A percentile compares a stretch with the other conserved stretches of the same genome.
Conservation (phyloP, 2,113 vertebrate species). For the Peromyscus maniculatus region DNA sequence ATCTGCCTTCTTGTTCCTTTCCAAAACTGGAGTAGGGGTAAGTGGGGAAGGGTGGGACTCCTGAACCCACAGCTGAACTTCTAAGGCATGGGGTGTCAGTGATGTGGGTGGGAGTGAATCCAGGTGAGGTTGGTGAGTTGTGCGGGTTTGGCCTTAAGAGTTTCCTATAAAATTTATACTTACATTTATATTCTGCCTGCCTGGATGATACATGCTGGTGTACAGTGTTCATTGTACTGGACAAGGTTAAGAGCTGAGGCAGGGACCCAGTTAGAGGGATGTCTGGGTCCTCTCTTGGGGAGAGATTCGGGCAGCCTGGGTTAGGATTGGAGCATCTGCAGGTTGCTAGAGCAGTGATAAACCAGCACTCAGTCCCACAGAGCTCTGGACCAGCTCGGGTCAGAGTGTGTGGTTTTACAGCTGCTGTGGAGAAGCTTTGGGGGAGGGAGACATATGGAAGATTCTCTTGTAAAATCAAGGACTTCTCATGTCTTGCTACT, state of each 20-base stretch:
- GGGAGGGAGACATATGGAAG: background rate
- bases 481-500: background rate
- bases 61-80: background rate
- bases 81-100: background rate
- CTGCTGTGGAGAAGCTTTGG: rapidly evolving
- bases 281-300: background rate
- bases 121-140: background rate
- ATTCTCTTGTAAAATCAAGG: background rate
- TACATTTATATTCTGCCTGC: background rate
- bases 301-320: background rate
- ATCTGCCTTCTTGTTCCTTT: background rate
- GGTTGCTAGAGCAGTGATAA: background rate
- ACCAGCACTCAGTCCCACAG: background rate
- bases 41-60: background rate
- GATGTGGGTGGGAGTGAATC: background rate
- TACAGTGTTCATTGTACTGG: background rate
- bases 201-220: background rate
- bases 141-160: background rate
- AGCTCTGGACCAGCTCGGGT: background rate
- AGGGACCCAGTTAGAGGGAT: background rate
- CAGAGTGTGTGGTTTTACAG: rapidly evolving
- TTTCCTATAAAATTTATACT: background rate
- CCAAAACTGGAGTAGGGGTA: background rate
- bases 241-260: background rate
- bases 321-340: background rate